Conservation (phyloP, 2,797 vertebrate genomes). For the Carapus acus region DNA sequence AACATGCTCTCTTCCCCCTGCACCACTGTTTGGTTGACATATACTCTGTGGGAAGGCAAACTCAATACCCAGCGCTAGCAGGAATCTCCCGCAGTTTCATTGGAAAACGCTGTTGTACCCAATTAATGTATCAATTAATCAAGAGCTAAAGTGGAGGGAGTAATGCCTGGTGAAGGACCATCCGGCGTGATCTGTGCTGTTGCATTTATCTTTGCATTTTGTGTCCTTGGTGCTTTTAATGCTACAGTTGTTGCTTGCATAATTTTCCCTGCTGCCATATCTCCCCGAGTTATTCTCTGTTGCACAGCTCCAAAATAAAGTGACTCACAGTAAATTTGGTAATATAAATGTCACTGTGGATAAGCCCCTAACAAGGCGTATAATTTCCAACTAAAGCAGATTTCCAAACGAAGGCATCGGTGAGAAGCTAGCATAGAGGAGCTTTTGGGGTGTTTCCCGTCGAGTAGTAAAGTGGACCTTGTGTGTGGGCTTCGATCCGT, state of each 20-base stretch:
- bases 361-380: neutral
- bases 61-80: slow-evolving; percentile 5
- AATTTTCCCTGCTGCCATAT: neutral
- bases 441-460: slow-evolving; percentile 4
- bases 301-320: slow-evolving; percentile 1
- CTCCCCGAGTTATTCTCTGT: neutral
- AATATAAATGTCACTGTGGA: neutral
- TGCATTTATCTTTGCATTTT: neutral
- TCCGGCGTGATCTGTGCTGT: too few relatives aligned
- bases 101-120: neutral
- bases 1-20: slow-evolving; percentile 9
- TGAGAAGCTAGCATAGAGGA: neutral
- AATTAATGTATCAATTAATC: slow-evolving; percentile 1
- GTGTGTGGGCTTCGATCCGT: neutral
- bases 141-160: slow-evolving; percentile 1
- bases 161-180: neutral
- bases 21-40: neutral
- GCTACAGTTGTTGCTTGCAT: neutral
- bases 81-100: slow-evolving; percentile 3
- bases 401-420: slow-evolving; percentile 1
- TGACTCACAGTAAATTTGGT: too few relatives aligned
- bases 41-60: neutral
- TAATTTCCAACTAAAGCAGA: too few relatives aligned
- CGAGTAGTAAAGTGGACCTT: neutral
- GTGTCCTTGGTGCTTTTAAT: neutral